Percentiles rank a stretch among this genome's conserved stretches.
These are phyloP conservation scores for Lipotes vexillifer DNA, from an alignment of 2,113 vertebrate species.

Conservation along the genomic window DNA sequence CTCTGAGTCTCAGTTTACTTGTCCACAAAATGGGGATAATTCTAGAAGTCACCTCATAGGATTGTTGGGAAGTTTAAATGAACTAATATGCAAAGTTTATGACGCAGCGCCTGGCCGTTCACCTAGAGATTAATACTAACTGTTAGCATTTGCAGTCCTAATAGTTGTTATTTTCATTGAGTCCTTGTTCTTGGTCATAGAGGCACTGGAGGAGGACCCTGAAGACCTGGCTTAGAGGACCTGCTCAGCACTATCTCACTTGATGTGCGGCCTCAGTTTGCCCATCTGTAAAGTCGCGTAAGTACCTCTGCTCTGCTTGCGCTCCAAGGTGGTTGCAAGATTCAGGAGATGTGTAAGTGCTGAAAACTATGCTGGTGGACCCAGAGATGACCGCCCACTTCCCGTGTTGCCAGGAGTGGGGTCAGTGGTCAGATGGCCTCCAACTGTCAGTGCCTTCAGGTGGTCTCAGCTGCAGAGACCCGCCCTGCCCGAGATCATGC, in stretches of 20 bases:
- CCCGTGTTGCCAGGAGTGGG: not conserved
- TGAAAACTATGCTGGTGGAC: not conserved
- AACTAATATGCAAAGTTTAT: not conserved
- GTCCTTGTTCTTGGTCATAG: not conserved
- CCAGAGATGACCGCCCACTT: not conserved
- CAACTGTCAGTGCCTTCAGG: not conserved
- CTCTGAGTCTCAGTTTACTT: not conserved
- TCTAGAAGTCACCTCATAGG: not conserved
- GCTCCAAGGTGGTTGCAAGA: not conserved
- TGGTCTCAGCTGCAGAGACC: not conserved
- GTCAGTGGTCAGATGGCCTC: not conserved
- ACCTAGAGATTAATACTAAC: not conserved
- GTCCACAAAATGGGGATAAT: not conserved
- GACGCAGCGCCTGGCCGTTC: rapidly evolving
- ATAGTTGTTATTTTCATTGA: not conserved
- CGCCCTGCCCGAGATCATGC: rapidly evolving
- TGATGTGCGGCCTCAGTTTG: not conserved
- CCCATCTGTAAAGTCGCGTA: not conserved
- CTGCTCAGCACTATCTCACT: not conserved
- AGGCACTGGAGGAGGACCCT: not conserved
- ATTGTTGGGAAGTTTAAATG: not conserved
- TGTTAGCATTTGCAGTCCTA: not conserved
- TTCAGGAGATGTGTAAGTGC: not conserved
- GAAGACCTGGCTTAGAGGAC: not conserved
- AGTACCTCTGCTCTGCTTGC: not conserved